These are phyloP conservation scores for Colletes latitarsis DNA, from an alignment of 1,140 invertebrate genomes.

Conservation along the genomic window DNA sequence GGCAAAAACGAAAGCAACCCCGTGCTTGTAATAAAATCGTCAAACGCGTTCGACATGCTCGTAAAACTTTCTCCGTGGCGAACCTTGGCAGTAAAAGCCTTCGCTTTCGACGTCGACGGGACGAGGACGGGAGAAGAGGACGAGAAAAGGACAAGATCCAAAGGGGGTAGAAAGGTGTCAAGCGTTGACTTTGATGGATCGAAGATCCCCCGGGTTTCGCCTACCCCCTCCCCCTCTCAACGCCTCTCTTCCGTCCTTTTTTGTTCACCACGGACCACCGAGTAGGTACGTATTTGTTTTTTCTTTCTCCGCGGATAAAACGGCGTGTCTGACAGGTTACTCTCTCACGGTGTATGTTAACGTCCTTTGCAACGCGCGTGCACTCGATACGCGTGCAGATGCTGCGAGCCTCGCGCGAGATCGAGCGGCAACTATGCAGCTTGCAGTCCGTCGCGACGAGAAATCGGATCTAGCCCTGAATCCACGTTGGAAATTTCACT, in stretches of 20 bases:
- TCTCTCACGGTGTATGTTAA: constrained; percentile 68
- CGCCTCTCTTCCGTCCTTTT: constrained; percentile 22
- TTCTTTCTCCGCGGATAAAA: constrained; percentile 66
- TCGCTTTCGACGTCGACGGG: neutral
- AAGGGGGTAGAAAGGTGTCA: constrained; percentile 46
- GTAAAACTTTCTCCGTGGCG: constrained; percentile 55
- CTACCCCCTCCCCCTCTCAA: constrained; percentile 32
- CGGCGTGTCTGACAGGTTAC: constrained; percentile 66
- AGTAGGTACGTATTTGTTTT: constrained; percentile 60
- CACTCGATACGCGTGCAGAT: constrained; percentile 34
- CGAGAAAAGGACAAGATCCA: constrained; percentile 10
- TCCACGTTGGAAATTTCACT: constrained; percentile 21
- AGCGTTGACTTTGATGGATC: constrained; percentile 71
- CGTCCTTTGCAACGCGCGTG: constrained; percentile 28
- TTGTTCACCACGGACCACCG: constrained; percentile 38
- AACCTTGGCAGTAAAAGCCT: neutral
- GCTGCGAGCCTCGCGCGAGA: constrained; percentile 31
- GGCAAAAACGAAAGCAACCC: constrained; percentile 19
- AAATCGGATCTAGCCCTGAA: constrained; percentile 14
- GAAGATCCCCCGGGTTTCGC: constrained; percentile 53
- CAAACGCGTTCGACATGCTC: constrained; percentile 67
- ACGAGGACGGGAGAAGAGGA: neutral
- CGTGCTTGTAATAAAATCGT: constrained; percentile 61
- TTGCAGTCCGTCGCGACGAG: constrained; percentile 21
- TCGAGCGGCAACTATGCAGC: constrained; percentile 47